Evolutionary conservation across 2,888 invertebrate genomes (phyloP), one percentile per base, ranked within the genome.

Genomic region (Odontothrips loti): DNA sequence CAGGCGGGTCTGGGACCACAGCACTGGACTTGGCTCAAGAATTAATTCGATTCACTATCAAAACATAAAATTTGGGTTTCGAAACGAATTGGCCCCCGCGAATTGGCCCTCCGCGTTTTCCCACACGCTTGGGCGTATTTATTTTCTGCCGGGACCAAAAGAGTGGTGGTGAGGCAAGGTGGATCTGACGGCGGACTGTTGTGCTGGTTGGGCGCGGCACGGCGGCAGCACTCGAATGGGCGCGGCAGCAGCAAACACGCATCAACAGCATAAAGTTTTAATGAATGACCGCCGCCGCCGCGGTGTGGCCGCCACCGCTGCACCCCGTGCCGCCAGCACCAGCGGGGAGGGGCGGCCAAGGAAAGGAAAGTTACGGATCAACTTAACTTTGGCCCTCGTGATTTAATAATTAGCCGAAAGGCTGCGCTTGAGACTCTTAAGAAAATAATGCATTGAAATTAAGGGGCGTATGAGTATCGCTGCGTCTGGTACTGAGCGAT

Each of bases 221-320:
- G 68, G 68, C 27, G 68, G 68, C 34, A 27, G 68, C 68, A 75
- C 68, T 75, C 68, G 68, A 75, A 75, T 75, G 68, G 68, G 68
- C 68, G 68, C 68, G 68, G 68, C 68, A 68, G 68, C 68, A 75
- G 68, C 68, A 75, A 75, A 75, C 68, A 75, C 68, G 68, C 68
- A 75, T 75, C 68, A 75, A 75, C 68, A 75, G 68, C 68, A 75
- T 75, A 75, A 75, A 75, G 68, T 75, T 75, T 75, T 75, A 75
- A 75, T 75, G 68, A 75, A 75, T 75, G 68, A 75, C 68, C 68
- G 68, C 68, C 68, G 68, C 68, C 68, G 27, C 68, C 68, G 68
- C 68, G 68, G 68, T 75, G 68, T 75, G 68, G 68, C 68, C 23
- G 23, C 68, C 11, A 15, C 68, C 68, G 68, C 68, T 12, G 12